Evolutionary conservation across 2,113 vertebrate species (phyloP).

Genomic region (Clupea harengus): DNA sequence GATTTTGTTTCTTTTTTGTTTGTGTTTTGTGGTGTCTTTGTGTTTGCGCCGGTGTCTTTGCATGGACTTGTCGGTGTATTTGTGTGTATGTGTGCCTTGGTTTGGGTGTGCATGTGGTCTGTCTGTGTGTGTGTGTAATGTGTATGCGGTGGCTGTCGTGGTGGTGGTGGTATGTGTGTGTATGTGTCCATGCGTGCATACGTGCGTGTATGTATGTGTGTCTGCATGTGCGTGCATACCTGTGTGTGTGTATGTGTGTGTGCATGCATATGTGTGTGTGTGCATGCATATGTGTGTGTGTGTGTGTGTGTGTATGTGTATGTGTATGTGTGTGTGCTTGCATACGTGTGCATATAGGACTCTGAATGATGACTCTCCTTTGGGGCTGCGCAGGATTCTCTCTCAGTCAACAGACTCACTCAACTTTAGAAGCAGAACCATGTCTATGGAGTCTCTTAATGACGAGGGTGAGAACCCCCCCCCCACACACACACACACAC

Average conservation of each 20-base stretch:
- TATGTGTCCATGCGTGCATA: conserved; percentile 14
- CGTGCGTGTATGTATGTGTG: conserved; percentile 14
- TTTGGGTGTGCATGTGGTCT: conserved; percentile 12
- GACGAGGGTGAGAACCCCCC: conserved; percentile 77
- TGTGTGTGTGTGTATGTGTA: not conserved
- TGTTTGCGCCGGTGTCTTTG: not conserved
- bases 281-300: no score
- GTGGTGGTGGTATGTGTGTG: not conserved
- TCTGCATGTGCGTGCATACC: conserved; percentile 26
- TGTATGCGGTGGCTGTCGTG: not conserved
- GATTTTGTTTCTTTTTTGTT: conserved; percentile 12
- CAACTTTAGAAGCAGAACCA: conserved; percentile 82
- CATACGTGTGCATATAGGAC: conserved; percentile 66
- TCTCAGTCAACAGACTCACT: conserved; percentile 93
- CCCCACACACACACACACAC: not conserved
- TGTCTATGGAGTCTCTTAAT: conserved; percentile 87
- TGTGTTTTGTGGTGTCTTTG: not conserved
- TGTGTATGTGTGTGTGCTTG: no score
- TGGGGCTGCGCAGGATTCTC: conserved; percentile 88
- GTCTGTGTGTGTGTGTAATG: conserved; percentile 33
- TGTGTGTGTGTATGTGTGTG: no score
- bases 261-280: no score
- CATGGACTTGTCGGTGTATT: not conserved
- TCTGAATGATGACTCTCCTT: conserved; percentile 82
- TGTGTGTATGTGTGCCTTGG: conserved; percentile 26